Evolutionary conservation across 2,113 vertebrate genomes (phyloP), one percentile per base, ranked within the genome.

Genomic region (Psilopsiagon aymara): DNA sequence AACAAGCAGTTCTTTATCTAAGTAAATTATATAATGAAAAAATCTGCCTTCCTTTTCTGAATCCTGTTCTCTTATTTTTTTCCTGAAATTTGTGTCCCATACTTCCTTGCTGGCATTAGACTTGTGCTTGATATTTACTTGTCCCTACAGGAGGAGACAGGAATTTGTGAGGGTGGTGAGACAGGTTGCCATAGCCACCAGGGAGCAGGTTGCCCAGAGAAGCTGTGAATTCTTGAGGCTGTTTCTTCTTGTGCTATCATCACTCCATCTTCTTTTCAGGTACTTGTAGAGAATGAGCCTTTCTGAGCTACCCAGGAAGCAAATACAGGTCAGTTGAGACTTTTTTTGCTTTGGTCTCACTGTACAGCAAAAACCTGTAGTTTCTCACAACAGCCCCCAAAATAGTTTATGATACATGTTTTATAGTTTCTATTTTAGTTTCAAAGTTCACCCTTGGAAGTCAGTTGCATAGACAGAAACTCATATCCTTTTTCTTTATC

Each of bases 401-500:
- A 95, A 85, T 76, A 82, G 28, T 85, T 93, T 35, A 63, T 84
- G 73, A 84, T 74, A 74, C 70, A 86, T 59, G 35, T 71, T 27
- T 75, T 35, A 62, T 7, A 78, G 47, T 18, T 89, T 89, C 84
- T 82, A 60, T 63, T 86, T 89, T 86, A 64, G 49, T 80, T 94
- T 92, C 62, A 79, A 84, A 76, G 46, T 67, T 84, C 33, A 66
- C 3, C 9, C 57, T 94, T 92, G 91, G 62, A 95, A 95, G 62
- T 91, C 66, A 71, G 24, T 69, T 44, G 6, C 53, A 69, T 20
- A 80, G 37, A 43, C 90, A 79, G 28, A 79, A 85, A 80, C 17
- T 86, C 27, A 77, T 74, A 94, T 74, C 63, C 79, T 60, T 94
- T 89, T 87, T 55, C 78, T 93, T 93, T 86, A 93, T 77, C 63